Evolutionary conservation across 2,113 vertebrate genomes (phyloP).

Genomic region (Ophiodon elongatus): DNA sequence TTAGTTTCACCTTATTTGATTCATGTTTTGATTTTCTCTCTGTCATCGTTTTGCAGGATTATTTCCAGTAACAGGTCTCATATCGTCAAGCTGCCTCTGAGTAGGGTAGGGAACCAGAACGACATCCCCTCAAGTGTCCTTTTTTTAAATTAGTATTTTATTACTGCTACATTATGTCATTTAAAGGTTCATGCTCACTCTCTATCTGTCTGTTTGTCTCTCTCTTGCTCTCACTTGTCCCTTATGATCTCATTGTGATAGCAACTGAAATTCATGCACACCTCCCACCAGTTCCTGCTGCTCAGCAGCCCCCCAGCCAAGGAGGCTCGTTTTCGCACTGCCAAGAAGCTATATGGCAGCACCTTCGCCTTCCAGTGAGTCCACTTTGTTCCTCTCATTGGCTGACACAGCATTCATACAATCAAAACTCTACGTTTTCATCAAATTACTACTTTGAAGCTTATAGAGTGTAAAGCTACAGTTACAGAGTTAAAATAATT

Average conservation of each 20-base stretch:
- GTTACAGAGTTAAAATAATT: not conserved
- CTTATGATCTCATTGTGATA: conserved; percentile 81
- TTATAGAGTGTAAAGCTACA: not conserved
- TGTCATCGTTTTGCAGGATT: conserved; percentile 88
- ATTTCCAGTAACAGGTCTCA: conserved; percentile 99
- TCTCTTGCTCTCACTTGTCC: conserved; percentile 33
- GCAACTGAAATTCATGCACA: conserved; percentile 99
- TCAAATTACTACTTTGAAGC: not conserved
- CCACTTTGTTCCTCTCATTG: conserved; percentile 3
- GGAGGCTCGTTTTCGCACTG: conserved; percentile 98
- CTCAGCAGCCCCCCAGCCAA: conserved; percentile 99
- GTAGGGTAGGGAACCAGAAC: conserved; percentile 89
- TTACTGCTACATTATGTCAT: conserved; percentile 16
- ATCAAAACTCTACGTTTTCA: not conserved
- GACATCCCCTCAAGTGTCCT: conserved; percentile 10
- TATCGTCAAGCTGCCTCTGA: conserved; percentile 98
- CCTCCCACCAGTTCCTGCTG: conserved; percentile 98
- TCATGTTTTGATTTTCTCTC: not conserved
- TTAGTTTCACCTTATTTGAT: not conserved
- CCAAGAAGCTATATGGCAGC: conserved; percentile 99
- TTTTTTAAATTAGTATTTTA: conserved; percentile 14
- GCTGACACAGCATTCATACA: not conserved
- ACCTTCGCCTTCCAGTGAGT: conserved; percentile 99
- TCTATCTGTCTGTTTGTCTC: conserved; percentile 40
- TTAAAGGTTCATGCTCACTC: conserved; percentile 14